Base-by-base conservation (phyloP, 2,888 invertebrate species). In the Dolomedes plantarius region DNA sequence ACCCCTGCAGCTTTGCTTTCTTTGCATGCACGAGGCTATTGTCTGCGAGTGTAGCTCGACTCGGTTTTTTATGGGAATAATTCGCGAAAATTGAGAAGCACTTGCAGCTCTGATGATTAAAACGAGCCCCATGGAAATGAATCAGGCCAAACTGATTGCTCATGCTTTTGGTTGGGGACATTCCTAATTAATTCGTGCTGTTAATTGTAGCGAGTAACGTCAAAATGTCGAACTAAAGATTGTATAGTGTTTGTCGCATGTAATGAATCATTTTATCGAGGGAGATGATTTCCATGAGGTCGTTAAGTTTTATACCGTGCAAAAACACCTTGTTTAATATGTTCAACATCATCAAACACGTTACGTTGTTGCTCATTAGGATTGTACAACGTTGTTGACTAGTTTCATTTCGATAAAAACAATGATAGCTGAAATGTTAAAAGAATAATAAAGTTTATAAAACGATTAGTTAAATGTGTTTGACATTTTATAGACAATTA, bases 181-280 rank as follows among this genome's bases (percentile, higher is more conserved):
- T 56, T 27, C 27, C 41, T 72, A 81, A 74, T 81, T 81, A 74
- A 81, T 79, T 79, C 68, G 46, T 79, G 79, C 56, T 23, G 56
- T 23, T 56, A 56, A 56, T 23, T 23, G 23, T 56, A 56, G 56
- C 56, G 23, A 23, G 23, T 23, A 16, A 56, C 23, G 56, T 23
- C 23, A 23, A 23, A 19, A 56, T 56, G 23, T 23, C 23, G 56
- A 56, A 23, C 23, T 56, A 56, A 56, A 23, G 56, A 56, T 23
- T 56, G 23, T 56, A 23, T 56, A 56, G 56, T 23, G 56, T 56
- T 56, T 56, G 56, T 56, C 9, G 41, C 41, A 46, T 46, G 23
- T 56, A 56, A 56, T 56, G 56, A 56, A 16, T 56, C 56, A 23
- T 56, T 56, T 23, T 56, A 5, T 56, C 56, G 5, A 23, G 23